Base-by-base conservation (phyloP, 1,140 invertebrate species). In the Aphelenchoides avenae region DNA sequence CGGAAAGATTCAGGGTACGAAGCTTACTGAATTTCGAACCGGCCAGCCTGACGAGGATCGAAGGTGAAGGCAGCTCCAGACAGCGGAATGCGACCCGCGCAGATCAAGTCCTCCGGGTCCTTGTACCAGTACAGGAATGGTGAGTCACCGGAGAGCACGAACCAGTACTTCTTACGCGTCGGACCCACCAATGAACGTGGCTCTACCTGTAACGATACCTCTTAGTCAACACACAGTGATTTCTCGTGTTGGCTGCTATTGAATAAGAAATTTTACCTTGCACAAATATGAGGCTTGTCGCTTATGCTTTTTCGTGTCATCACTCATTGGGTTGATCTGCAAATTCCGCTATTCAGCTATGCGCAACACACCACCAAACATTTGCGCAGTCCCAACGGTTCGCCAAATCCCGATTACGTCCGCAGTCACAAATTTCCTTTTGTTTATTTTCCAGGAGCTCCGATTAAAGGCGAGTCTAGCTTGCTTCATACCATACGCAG, bases 21-120 rank as follows among this genome's bases (percentile, higher is more conserved):
- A n/a, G 15, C 44, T 49, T 15, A 66, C 62, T 67, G 61, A 22
- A 64, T 64, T 37, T 64, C 61, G 37, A 64, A 64, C 24, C 37
- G 44, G 18, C 64, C 62, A 26, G 40, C 20, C 20, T 64, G 51
- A 24, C 62, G 26, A 18, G 61, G 61, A 59, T 64, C 49, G 36
- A 48, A 64, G 6, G 46, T 47, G 22, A 64, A 64, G 6, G 61
- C 61, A 42, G 61, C 61, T 34, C 61, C 62, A 43, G 52, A 42
- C 9, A 64, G 33, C 26, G 41, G 40, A 13, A 64, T 66, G 15
- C 61, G 42, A n/a, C 61, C 61, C n/a, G 46, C 39, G 46, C 62
- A 63, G 42, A 55, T 52, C 20, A 65, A 66, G 44, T 63, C 61
- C 18, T 13, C 48, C 5, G 62, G 36, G 34, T 22, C 48, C 51